Base-by-base conservation (phyloP, 2,113 vertebrate genomes). In the Platycercus adscitus region DNA sequence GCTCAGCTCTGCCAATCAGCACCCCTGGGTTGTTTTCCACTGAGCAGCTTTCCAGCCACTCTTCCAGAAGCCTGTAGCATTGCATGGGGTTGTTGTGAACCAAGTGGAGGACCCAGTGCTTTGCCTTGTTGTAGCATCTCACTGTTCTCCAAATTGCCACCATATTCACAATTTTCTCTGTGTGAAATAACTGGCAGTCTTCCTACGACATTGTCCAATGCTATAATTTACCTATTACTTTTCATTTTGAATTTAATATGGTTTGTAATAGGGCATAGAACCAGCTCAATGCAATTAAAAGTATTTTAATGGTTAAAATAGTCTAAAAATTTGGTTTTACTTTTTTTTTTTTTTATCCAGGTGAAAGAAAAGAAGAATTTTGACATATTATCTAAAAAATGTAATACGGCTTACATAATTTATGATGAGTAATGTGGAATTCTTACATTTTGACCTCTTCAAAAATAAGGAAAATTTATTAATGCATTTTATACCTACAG, bases 291-390 rank as follows among this genome's bases (percentile, higher is more conserved):
- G 31, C 1, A 4, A 31, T 29, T 28, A 28, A 56, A 44, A 2
- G 2, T 16, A 61, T 72, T 85, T 61, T 55, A 35, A 60, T 35
- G 0, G 37, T 55, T 72, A 29, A 50, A 43, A 53, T 23, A 19
- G 1, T 46, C 7, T 11, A 46, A 71, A 47, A 4, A n/a, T 37
- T 35, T 65, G 1, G 1, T 81, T 55, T 17, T 2, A 0, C 1
- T 55, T 87, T 76, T 86, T 70, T 33, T 8, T 17, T 77, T 85
- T 64, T 33, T 11, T 11, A 23, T 63, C 66, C 44, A 28, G 6
- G 14, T 46, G 15, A 46, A 68, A 58, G 5, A 63, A 89, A 66
- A 49, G 0, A 58, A 31, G 1, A 41, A 28, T 41, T 17, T 66
- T 41, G 26, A 56, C 3, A 49, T 43, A 23, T 53, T 39, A 37